Base-by-base conservation (phyloP, 2,113 vertebrate species). In the Etheostoma spectabile region DNA sequence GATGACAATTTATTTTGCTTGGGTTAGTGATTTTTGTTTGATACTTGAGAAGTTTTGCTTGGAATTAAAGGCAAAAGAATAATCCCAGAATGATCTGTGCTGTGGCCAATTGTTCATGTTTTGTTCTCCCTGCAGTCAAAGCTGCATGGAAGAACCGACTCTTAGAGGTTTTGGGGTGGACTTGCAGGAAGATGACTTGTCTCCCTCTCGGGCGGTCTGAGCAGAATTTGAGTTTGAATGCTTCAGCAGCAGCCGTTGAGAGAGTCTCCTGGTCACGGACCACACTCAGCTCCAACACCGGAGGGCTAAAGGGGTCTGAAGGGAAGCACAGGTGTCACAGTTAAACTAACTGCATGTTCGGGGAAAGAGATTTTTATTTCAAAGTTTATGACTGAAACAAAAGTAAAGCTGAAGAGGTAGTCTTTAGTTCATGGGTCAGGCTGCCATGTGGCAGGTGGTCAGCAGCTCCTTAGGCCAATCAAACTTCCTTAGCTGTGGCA, bases 221-320 rank as follows among this genome's bases (percentile, higher is more conserved):
- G 38, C 12, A 11, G 66, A 53, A 21, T 42, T 56, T 51, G 61
- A 19, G 35, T 45, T 73, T 72, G 38, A 51, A 27, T 24, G 52
- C 59, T 53, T 80, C 83, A 80, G 45, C 46, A 22, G 59, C 60
- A 86, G 48, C 52, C 66, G 67, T 10, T 12, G 10, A 24, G 35
- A 24, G 49, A 27, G 57, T 77, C 48, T 65, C 64, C 74, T 46
- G 56, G 76, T 55, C 52, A 77, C 74, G 33, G 48, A 52, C 38
- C 65, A 70, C 57, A 63, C 45, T 21, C 38, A 49, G 59, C 15
- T 56, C 5, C 66, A 62, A 51, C 65, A 49, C 59, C 74, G 6
- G 11, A 62, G 69, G 33, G n/a, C 45, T 11, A 16, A 30, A 35
- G n/a, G 60, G 24, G 30, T 15, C 56, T 48, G 0, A 24, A 13